A percentile compares a stretch with the other conserved stretches of the same genome.
These are phyloP conservation scores for Drosophila kanekoi DNA, from an alignment of 2,888 invertebrate species.

Conservation along the genomic window DNA sequence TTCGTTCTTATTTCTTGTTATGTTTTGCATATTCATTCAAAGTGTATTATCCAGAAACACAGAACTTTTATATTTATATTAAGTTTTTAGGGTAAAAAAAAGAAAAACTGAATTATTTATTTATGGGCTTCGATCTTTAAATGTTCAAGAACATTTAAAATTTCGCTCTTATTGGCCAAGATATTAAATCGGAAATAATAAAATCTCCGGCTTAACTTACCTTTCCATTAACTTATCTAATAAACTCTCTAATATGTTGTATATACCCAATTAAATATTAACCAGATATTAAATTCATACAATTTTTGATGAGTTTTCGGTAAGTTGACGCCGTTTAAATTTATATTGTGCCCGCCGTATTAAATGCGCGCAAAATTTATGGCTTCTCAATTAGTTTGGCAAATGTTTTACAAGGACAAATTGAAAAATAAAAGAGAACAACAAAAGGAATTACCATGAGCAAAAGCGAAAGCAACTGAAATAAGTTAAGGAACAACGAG, in stretches of 20 bases:
- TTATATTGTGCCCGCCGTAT: constrained; percentile 18
- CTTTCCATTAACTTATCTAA: no score
- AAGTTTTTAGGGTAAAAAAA: no score
- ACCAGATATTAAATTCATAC: neutral
- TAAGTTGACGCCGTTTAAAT: constrained; percentile 16
- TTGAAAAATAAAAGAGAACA: constrained; percentile 38
- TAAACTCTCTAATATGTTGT: neutral
- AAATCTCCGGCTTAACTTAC: no score
- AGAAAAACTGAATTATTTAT: no score
- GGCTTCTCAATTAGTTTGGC: constrained; percentile 31
- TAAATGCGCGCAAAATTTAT: constrained; percentile 42
- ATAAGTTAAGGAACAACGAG: constrained; percentile 55
- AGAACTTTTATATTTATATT: no score
- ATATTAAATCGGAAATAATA: no score
- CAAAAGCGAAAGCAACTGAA: constrained; percentile 43
- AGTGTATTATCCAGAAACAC: no score
- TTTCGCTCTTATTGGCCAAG: no score
- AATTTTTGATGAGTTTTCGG: neutral
- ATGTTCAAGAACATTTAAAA: no score
- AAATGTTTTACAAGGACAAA: constrained; percentile 25
- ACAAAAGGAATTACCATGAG: constrained; percentile 50
- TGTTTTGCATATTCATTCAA: no score
- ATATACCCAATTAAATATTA: neutral
- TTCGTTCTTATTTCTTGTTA: no score
- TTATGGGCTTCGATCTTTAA: no score